A percentile compares a stretch with the other conserved stretches of the same genome.
phyloP scores from a whole-genome alignment of 2,888 invertebrate species.

The Choristoneura rosaceana region DNA sequence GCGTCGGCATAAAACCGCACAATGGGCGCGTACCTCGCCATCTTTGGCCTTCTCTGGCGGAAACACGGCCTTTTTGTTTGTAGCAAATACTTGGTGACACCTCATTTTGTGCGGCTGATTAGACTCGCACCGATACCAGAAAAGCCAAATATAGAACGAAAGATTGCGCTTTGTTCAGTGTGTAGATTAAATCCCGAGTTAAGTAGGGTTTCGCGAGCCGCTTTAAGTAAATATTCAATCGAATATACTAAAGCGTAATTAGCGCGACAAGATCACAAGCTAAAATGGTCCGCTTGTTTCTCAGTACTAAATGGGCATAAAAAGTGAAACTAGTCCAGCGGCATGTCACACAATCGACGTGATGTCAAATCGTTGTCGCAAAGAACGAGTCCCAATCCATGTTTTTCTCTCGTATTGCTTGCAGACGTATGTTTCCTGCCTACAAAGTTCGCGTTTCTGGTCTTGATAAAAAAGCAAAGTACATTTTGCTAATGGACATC shows the following conservation, averaged over 20 bases:
- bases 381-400: conserved; percentile 81
- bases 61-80: conserved; percentile 68
- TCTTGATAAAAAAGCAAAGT: conserved; percentile 98
- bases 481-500: conserved; percentile 98
- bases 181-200: conserved; percentile 40
- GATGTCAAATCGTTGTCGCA: conserved; percentile 82
- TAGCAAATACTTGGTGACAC: conserved; percentile 71
- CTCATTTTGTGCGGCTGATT: conserved; percentile 58
- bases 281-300: conserved; percentile 63
- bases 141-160: conserved; percentile 49
- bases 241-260: conserved; percentile 58
- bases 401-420: conserved; percentile 86
- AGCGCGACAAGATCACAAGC: conserved; percentile 79
- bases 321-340: conserved; percentile 76
- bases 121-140: conserved; percentile 49
- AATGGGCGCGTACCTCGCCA: conserved; percentile 66
- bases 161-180: conserved; percentile 45
- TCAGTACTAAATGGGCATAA: conserved; percentile 65
- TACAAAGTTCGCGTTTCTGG: conserved; percentile 98
- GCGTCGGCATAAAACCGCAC: conserved; percentile 60
- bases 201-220: conserved; percentile 10
- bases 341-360: conserved; percentile 82
- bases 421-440: conserved; percentile 99
- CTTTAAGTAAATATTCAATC: conserved; percentile 30
- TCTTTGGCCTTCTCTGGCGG: conserved; percentile 68